Base-by-base conservation (phyloP, 2,888 invertebrate species). In the Acholoe squamosa region DNA sequence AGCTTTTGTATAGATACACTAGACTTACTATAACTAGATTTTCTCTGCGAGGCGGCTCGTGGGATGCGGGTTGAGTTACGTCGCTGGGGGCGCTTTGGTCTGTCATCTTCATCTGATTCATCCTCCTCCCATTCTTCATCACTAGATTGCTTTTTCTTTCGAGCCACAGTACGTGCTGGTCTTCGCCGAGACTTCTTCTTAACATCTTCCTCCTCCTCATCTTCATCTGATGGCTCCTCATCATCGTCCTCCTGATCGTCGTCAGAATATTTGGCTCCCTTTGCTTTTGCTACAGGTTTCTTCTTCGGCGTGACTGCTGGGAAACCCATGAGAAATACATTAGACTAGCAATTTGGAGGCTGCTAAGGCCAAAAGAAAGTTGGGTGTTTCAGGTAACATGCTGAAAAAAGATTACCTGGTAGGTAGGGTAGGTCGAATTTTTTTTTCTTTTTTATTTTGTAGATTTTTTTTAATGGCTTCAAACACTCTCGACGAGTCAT, bases 151-250 rank as follows among this genome's bases (percentile, higher is more conserved):
- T 52, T 0, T n/a, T 43, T 16, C 16, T 25, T 52, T n/a, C 22
- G 33, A 19, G 77, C 77, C 16, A 19, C 19, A 22, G 33, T 67
- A n/a, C 43, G 33, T 7, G 52, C 31, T 1, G 33, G 51, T n/a
- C 89, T 31, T 43, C 31, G 61, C 43, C 25, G 67, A 25, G 71
- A 7, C 56, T 71, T 71, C 31, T 3, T 28, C 31, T 71, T 90
- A 76, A 12, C 16, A 7, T 3, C 14, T 1, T 93, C 92, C 54
- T 92, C 94, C 43, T 94, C 93, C 51, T 94, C 92, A 16, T 94
- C 94, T 67, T 93, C 94, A 25, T 86, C 90, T 76, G 56, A 34
- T 3, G 90, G 76, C 22, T 56, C 43, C 52, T 61, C 88, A 14
- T n/a, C 76, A 12, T 67, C 51, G 25, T 71, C 76, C 34, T 76